These are phyloP conservation scores for Ophion slaviceki DNA, from an alignment of 2,888 invertebrate genomes.

Conservation along the genomic window DNA sequence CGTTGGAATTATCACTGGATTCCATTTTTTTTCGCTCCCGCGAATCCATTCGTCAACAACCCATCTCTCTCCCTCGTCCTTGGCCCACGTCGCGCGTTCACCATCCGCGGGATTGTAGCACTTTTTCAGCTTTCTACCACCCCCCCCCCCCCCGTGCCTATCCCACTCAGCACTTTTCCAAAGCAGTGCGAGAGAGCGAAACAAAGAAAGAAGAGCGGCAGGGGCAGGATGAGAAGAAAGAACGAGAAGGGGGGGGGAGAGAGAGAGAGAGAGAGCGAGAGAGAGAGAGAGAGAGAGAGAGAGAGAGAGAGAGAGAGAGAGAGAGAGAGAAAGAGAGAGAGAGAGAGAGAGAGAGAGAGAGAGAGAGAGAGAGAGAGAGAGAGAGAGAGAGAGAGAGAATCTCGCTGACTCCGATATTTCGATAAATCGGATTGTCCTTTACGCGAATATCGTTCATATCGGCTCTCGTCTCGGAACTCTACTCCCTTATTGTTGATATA, in stretches of 20 bases:
- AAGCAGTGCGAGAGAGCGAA: too few relatives aligned
- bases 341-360: conserved; percentile 8
- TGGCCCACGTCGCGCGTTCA: not conserved
- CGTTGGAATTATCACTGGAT: conserved; percentile 49
- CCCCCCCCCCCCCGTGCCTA: not conserved
- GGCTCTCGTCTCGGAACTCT: conserved; percentile 46
- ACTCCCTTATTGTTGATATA: conserved; percentile 4
- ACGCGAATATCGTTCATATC: conserved; percentile 49
- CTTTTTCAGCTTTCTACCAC: not conserved
- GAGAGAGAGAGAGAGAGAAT: conserved; percentile 28
- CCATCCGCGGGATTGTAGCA: not conserved
- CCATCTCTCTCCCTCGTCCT: too few relatives aligned
- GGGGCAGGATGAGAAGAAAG: too few relatives aligned
- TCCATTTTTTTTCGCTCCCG: conserved; percentile 20
- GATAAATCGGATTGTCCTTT: conserved; percentile 56
- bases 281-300: conserved; percentile 8
- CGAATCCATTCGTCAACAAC: conserved; percentile 10
- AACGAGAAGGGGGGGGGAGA: too few relatives aligned
- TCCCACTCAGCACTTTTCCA: conserved; percentile 43
- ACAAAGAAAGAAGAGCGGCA: too few relatives aligned
- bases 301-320: conserved; percentile 8
- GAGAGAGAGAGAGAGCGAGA: not conserved
- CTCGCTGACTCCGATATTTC: conserved; percentile 58
- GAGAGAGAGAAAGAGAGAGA: conserved; percentile 6
- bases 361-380: conserved; percentile 9